Base-by-base conservation (phyloP, 2,888 invertebrate genomes). In the Drosophila setosimentum region DNA sequence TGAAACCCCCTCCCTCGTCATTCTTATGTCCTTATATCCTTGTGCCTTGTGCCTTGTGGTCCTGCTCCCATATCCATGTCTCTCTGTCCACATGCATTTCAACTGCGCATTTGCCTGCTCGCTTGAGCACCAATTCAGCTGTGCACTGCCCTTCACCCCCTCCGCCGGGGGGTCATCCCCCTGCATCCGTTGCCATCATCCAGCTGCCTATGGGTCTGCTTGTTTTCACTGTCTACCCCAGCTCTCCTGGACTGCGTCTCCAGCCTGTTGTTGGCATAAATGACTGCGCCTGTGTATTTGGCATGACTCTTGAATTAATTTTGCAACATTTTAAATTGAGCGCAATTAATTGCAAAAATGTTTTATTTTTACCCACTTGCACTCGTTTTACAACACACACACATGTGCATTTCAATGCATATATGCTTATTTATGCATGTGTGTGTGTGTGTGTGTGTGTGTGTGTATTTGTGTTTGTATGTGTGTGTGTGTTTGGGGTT, bases 291-390 rank as follows among this genome's bases (percentile, higher is more conserved):
- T 89, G 87, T 88, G 89, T 83, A 90, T 91, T 89, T 89, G 90
- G 89, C 89, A 88, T 89, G 88, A 89, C 89, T 87, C 90, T 88
- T 90, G 91, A 91, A 92, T 91, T 91, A 91, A 91, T 91, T 91
- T 91, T 91, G 91, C 92, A 92, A 91, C 91, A 92, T 92, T 91
- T 91, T 91, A 91, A 91, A 91, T 91, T 91, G 91, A 91, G 91
- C 91, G 92, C 91, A 92, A 91, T 91, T 91, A 92, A 91, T 91
- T 91, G 87, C 90, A 86, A 90, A 91, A 86, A 90, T 88, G 89
- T 90, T 90, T 90, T 87, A 87, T 87, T 90, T 87, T 86, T 76
- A 68, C 72, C 85, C 87, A 87, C 89, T 90, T 90, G 87, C 89
- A 83, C 82, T 86, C 90, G 81, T 83, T 86, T 86, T 70, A 42